Conservation (phyloP, 2,797 vertebrate species). For the Enteromius unitaeniatus region DNA sequence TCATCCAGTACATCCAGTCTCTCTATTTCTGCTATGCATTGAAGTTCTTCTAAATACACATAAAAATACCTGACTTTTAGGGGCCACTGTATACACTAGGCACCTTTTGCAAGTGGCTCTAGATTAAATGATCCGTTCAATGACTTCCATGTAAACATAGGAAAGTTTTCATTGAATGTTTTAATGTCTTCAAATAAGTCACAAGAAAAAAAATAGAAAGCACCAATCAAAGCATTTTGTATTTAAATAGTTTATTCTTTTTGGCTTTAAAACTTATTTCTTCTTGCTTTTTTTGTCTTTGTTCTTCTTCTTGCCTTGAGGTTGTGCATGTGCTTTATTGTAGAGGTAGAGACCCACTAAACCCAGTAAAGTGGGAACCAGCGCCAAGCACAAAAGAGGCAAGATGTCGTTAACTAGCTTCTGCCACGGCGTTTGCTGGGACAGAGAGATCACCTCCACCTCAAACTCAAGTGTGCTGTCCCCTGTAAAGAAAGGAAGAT, state of each 20-base stretch:
- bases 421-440: conserved; percentile 88
- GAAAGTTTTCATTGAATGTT: background rate
- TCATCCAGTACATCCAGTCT: background rate
- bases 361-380: conserved; percentile 89
- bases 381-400: conserved; percentile 85
- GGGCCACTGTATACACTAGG: background rate
- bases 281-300: conserved; percentile 98
- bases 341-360: conserved; percentile 94
- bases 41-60: background rate
- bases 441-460: conserved; percentile 88
- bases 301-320: conserved; percentile 88
- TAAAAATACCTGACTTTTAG: background rate
- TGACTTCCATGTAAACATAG: background rate
- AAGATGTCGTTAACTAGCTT: conserved; percentile 86
- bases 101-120: background rate
- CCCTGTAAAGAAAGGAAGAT: conserved; percentile 70
- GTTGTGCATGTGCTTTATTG: conserved; percentile 84
- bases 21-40: no score
- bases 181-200: conserved; percentile 38
- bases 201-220: conserved; percentile 45
- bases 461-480: conserved; percentile 91
- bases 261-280: conserved; percentile 81
- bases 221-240: conserved; percentile 62
- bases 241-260: conserved; percentile 77
- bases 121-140: background rate